phyloP scores from a whole-genome alignment of 1,140 invertebrate species.

The Drosophila melanogaster region DNA sequence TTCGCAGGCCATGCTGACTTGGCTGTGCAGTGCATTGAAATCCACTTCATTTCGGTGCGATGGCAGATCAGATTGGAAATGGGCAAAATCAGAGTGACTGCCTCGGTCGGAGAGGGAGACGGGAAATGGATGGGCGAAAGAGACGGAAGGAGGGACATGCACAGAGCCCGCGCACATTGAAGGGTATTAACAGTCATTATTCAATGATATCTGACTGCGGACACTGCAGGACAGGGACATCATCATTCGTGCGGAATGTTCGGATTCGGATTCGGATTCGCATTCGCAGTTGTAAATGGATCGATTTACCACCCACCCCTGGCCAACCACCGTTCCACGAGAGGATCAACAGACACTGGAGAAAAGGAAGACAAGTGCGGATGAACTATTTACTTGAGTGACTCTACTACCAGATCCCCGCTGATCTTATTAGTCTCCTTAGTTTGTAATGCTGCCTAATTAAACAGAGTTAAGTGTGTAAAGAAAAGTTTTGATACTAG shows the following conservation, averaged over 20 bases:
- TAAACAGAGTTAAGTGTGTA: too few relatives aligned
- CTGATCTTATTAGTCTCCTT: too few relatives aligned
- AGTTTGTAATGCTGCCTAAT: too few relatives aligned
- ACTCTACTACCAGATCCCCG: too few relatives aligned
- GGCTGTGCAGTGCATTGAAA: slow-evolving; percentile 73
- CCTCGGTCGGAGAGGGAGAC: slow-evolving; percentile 13
- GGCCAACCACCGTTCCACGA: slow-evolving; percentile 6
- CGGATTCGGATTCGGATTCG: slow-evolving; percentile 43
- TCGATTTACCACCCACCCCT: slow-evolving; percentile 55
- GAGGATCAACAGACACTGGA: slow-evolving; percentile 63
- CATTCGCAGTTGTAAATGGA: slow-evolving; percentile 64
- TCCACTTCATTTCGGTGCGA: slow-evolving; percentile 73
- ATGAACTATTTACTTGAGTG: neutral
- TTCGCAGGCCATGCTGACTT: slow-evolving; percentile 40
- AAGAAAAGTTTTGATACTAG: too few relatives aligned
- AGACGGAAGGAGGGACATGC: slow-evolving; percentile 14
- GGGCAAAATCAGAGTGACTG: slow-evolving; percentile 48
- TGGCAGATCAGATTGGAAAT: slow-evolving; percentile 51
- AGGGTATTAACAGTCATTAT: slow-evolving; percentile 85
- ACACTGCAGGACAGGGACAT: slow-evolving; percentile 79
- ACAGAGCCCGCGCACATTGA: slow-evolving; percentile 68
- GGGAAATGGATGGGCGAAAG: slow-evolving; percentile 6
- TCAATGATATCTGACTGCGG: slow-evolving; percentile 84
- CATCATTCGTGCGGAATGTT: slow-evolving; percentile 79
- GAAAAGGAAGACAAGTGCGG: neutral